These are phyloP conservation scores for Indicator maculatus DNA, from an alignment of 2,113 vertebrate species.

Conservation along the genomic window DNA sequence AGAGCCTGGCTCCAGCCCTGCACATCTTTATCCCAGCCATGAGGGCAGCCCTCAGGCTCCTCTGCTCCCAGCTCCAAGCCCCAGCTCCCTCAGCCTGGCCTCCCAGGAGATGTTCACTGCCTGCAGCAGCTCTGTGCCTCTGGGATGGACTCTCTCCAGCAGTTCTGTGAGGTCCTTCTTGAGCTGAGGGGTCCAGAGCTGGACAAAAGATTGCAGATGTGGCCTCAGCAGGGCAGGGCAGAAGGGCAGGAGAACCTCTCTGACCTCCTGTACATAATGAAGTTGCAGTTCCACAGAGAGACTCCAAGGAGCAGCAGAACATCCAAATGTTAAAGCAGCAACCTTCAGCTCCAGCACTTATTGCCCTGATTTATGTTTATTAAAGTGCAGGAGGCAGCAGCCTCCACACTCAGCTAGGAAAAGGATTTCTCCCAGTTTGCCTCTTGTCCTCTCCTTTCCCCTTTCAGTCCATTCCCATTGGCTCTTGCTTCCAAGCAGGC, in stretches of 20 bases:
- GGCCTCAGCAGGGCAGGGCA: neutral
- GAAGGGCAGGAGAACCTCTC: too few relatives aligned
- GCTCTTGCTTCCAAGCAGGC: neutral
- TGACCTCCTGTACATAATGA: neutral
- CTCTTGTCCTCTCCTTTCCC: conserved; percentile 62
- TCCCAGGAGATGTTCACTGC: too few relatives aligned
- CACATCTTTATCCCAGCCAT: too few relatives aligned
- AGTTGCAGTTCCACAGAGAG: conserved; percentile 41
- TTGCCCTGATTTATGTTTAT: conserved; percentile 55
- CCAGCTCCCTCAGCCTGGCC: too few relatives aligned
- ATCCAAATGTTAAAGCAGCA: conserved; percentile 38
- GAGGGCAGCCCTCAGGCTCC: too few relatives aligned
- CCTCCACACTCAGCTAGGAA: conserved; percentile 20
- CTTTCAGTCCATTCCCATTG: neutral
- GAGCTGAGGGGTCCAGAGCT: too few relatives aligned
- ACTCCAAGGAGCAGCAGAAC: conserved; percentile 42
- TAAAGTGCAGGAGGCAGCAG: conserved; percentile 15
- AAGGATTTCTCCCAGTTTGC: conserved; percentile 50
- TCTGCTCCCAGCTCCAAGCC: too few relatives aligned
- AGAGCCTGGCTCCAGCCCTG: too few relatives aligned
- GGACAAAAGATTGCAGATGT: too few relatives aligned
- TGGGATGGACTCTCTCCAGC: too few relatives aligned
- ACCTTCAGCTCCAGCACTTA: conserved; percentile 54
- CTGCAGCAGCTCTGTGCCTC: too few relatives aligned
- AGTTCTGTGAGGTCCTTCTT: too few relatives aligned